Conservation (phyloP, 2,888 invertebrate genomes). For the Ametastegia equiseti region DNA sequence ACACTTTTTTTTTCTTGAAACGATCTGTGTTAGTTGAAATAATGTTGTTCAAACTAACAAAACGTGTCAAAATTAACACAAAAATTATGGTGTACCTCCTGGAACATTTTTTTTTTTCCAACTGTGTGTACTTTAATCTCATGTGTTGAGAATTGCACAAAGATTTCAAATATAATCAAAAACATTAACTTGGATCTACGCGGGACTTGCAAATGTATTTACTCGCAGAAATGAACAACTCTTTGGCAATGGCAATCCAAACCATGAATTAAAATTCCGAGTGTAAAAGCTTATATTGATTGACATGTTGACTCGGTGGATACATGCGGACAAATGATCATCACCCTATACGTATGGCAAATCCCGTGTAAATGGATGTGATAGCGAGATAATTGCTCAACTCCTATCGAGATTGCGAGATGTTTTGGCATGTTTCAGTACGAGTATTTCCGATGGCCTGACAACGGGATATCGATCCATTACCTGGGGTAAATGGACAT, state of each 20-base stretch:
- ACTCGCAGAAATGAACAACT: background rate
- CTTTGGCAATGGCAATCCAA: background rate
- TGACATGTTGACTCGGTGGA: background rate
- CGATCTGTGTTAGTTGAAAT: too few species aligned
- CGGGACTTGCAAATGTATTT: background rate
- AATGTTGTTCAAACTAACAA: too few species aligned
- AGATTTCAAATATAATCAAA: too few species aligned
- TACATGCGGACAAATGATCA: background rate
- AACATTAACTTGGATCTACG: too few species aligned
- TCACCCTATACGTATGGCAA: background rate
- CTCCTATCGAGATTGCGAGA: background rate
- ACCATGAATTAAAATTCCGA: background rate
- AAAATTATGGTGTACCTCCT: too few species aligned
- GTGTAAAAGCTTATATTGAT: background rate
- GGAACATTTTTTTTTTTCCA: too few species aligned
- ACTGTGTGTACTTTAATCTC: too few species aligned
- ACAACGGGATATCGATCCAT: slow-evolving; percentile 20
- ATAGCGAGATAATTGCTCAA: background rate
- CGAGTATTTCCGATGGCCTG: background rate
- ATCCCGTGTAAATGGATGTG: background rate
- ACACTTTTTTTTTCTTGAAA: too few species aligned
- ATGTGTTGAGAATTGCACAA: background rate
- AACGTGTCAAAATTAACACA: too few species aligned
- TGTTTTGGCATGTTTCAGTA: background rate
- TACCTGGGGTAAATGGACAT: background rate